Conservation (phyloP, 1,140 invertebrate species). For the Hirudo medicinalis region DNA sequence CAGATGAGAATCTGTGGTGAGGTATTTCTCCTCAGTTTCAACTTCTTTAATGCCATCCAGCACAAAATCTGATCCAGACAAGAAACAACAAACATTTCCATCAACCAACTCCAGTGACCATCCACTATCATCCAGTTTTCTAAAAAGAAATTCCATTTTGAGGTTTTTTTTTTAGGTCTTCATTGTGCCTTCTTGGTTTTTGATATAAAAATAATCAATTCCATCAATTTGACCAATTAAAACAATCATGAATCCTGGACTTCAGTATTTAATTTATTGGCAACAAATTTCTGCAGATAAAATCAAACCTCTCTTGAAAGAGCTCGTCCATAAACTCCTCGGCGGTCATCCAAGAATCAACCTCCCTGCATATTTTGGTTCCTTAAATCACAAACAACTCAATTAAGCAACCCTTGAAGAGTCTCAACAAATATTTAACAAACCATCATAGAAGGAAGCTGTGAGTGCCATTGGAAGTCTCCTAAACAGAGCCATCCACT, state of each 20-base stretch:
- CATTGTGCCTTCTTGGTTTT: too few relatives aligned
- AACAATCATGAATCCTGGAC: too few relatives aligned
- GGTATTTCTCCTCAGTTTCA: neutral
- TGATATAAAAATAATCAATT: too few relatives aligned
- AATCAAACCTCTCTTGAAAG: neutral
- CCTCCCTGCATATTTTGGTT: neutral
- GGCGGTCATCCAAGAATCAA: constrained; percentile 3
- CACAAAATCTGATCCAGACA: constrained; percentile 4
- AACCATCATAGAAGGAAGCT: neutral
- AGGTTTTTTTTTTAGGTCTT: too few relatives aligned
- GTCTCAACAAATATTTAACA: neutral
- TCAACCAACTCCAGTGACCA: neutral
- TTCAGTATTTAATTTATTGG: too few relatives aligned
- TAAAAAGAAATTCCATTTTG: too few relatives aligned
- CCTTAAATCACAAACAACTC: neutral
- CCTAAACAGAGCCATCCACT: neutral
- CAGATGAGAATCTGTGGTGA: too few relatives aligned
- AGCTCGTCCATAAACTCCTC: neutral
- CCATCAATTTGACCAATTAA: too few relatives aligned
- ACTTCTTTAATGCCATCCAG: constrained; percentile 5
- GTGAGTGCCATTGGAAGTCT: neutral
- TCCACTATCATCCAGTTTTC: neutral
- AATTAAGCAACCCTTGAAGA: neutral
- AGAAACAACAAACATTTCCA: neutral
- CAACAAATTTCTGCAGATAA: too few relatives aligned